Evolutionary conservation across 2,113 vertebrate genomes (phyloP).

Genomic region (Malurus melanocephalus): DNA sequence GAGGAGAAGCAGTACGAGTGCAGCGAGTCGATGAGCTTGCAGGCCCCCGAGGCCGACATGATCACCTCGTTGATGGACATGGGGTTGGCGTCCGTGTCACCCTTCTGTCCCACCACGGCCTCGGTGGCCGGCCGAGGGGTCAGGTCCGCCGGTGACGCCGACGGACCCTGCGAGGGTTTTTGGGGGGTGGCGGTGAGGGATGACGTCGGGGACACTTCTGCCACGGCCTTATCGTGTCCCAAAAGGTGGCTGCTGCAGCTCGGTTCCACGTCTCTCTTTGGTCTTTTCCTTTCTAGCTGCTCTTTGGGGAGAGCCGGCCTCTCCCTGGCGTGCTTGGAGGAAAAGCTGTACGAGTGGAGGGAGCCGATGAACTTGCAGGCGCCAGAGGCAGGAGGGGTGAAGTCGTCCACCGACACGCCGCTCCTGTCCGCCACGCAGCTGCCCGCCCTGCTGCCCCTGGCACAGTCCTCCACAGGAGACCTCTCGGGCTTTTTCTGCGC

Average conservation of each 20-base stretch:
- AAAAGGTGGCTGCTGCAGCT: constrained; percentile 58
- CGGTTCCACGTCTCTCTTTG: constrained; percentile 61
- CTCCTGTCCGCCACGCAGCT: constrained; percentile 56
- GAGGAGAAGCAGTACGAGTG: constrained; percentile 81
- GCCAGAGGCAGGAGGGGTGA: constrained; percentile 68
- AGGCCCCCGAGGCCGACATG: constrained; percentile 74
- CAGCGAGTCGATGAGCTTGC: constrained; percentile 76
- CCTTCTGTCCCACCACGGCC: constrained; percentile 63
- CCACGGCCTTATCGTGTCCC: constrained; percentile 23
- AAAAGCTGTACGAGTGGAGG: constrained; percentile 81
- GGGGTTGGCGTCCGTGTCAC: constrained; percentile 71
- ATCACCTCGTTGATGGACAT: constrained; percentile 82
- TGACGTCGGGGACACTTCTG: constrained; percentile 39
- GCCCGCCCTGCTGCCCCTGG: not conserved
- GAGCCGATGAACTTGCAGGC: constrained; percentile 80
- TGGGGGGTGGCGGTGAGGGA: constrained; percentile 70
- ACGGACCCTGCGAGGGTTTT: constrained; percentile 70
- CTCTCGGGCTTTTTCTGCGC: not conserved
- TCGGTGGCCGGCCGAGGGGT: constrained; percentile 70
- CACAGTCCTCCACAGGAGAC: not conserved
- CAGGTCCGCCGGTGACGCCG: constrained; percentile 67
- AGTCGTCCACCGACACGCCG: constrained; percentile 62
- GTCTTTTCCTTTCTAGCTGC: constrained; percentile 75
- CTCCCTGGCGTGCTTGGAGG: constrained; percentile 73
- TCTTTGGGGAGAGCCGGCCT: constrained; percentile 65